Evolutionary conservation across 2,888 invertebrate genomes (phyloP).

Genomic region (Sphaeridia pumilis): DNA sequence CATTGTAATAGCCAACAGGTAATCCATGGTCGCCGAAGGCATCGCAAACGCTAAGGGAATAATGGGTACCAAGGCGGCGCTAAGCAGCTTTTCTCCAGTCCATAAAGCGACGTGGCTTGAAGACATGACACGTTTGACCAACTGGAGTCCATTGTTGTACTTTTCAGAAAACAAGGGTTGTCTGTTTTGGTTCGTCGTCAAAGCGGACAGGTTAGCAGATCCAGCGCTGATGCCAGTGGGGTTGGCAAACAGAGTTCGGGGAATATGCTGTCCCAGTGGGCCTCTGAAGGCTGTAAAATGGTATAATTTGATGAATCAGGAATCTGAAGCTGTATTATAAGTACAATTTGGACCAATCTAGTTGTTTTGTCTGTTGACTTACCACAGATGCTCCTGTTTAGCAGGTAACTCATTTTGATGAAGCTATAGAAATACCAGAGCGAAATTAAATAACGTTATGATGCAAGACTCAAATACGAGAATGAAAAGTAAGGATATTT

Average conservation of each 20-base stretch:
- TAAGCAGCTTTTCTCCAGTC: conserved; percentile 59
- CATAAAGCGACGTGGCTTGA: conserved; percentile 59
- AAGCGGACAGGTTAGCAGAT: conserved; percentile 9
- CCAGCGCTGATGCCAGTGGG: background rate
- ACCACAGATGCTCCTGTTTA: too few species aligned
- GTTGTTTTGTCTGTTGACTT: too few species aligned
- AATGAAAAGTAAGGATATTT: too few species aligned
- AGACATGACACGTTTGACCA: background rate
- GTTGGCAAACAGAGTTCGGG: background rate
- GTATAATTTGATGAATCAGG: too few species aligned
- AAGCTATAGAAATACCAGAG: too few species aligned
- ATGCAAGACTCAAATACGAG: too few species aligned
- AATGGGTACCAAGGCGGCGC: conserved; percentile 53
- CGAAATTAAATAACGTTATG: too few species aligned
- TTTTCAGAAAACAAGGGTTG: background rate
- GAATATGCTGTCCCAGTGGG: conserved; percentile 12
- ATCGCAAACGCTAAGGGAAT: conserved; percentile 57
- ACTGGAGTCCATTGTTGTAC: background rate
- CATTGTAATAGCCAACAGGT: conserved; percentile 51
- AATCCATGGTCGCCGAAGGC: conserved; percentile 57
- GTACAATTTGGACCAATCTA: too few species aligned
- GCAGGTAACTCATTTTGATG: too few species aligned
- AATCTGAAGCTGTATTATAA: too few species aligned
- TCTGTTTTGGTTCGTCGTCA: background rate
- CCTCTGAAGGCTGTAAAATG: conserved; percentile 8